phyloP scores from a whole-genome alignment of 2,113 vertebrate genomes.

The Megaptera novaeangliae region DNA sequence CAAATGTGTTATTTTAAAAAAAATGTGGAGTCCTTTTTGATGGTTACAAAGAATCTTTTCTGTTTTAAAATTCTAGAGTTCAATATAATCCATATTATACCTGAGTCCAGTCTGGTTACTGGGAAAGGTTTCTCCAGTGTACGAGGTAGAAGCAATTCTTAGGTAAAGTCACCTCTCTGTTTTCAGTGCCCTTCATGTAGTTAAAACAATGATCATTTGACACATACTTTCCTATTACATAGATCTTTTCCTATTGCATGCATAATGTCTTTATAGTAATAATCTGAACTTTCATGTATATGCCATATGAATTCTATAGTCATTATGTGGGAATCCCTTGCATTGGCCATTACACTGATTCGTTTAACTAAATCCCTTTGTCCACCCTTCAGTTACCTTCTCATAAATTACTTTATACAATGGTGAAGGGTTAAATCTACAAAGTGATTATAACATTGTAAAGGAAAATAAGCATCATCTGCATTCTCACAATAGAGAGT shows the following conservation, averaged over 20 bases:
- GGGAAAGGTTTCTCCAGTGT: neutral
- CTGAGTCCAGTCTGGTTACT: neutral
- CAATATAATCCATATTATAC: neutral
- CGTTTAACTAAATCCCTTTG: neutral
- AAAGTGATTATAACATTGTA: neutral
- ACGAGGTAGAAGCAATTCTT: neutral
- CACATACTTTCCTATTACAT: neutral
- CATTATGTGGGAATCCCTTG: neutral
- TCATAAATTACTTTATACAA: neutral
- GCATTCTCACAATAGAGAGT: neutral
- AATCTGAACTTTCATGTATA: neutral
- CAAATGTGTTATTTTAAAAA: neutral
- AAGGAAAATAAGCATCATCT: neutral
- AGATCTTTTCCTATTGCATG: neutral
- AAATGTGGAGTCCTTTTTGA: neutral
- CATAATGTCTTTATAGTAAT: neutral
- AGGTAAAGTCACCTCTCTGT: neutral
- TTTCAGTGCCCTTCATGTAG: neutral
- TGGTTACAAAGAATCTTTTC: neutral
- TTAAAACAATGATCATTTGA: neutral
- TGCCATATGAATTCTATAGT: neutral
- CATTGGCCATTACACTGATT: neutral
- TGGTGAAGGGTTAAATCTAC: neutral
- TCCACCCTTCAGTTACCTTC: neutral
- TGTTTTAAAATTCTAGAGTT: neutral